Base-by-base conservation (phyloP, 2,113 vertebrate genomes). In the Marmota flaviventris region DNA sequence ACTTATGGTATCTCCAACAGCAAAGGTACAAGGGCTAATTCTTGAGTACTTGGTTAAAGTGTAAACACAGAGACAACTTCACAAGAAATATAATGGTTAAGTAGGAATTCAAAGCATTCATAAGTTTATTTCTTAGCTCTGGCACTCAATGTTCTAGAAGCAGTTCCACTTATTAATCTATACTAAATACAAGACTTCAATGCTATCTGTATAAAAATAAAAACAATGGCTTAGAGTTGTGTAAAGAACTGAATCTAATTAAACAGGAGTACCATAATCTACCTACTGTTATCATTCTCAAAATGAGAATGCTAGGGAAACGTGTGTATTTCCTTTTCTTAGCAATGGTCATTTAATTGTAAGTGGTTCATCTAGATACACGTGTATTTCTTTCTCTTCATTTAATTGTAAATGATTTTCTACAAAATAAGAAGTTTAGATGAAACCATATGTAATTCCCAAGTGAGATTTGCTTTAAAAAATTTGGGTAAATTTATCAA, bases 21-120 rank as follows among this genome's bases (percentile, higher is more conserved):
- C 82, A 93, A 94, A 97, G 83, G 89, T 91, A 94, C 69, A 91
- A 95, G 24, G 48, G 85, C 69, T 91, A 87, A 93, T 77, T 82
- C 20, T 53, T n/a, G 72, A 90, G 67, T 77, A 53, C 29, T 86
- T 83, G 88, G 96, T 98, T 98, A 97, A 96, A 97, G 56, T 93
- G 72, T 95, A 97, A 51, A 97, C 91, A 84, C 12, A 92, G 48
- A 76, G 39, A 92, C 22, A 87, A 86, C 83, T 67, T 69, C 27
- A 32, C 25, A 77, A 86, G 29, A 90, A 85, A 92, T 58, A 86
- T 48, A 58, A 72, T 79, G 2, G 45, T 37, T 73, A 89, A 85
- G 25, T 67, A 48, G 14, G 39, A 94, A 78, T 86, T 91, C 61
- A 97, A 90, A 95, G 16, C 32, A 88, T 81, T 95, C 93, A 34